Evolutionary conservation across 2,888 invertebrate species (phyloP), one percentile per base, ranked within the genome.

Genomic region (Ochropleura leucogaster): DNA sequence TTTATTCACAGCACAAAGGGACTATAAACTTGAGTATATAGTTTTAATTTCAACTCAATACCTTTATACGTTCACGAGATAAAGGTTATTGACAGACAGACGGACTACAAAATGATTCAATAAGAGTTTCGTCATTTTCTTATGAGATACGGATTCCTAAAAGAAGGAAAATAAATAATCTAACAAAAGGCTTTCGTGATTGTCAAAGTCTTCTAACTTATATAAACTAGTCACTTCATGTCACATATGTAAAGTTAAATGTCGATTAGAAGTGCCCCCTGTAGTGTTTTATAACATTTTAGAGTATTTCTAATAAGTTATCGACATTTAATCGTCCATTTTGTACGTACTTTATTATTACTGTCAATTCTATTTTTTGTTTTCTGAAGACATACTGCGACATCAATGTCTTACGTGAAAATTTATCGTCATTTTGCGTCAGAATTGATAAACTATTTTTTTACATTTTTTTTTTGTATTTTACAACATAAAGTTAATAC

Each of bases 201-300:
- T 46, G 10, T 30, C 40, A 53, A 59, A 10, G n/a, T 30, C 5
- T 5, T 16, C 10, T 6, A 30, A 30, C 3, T n/a, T 42, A 46
- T 40, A 30, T 5, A 46, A 51, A 55, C n/a, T 46, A 30, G 42
- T 9, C 20, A 46, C 51, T 74, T 47, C 20, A 74, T 20, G 30
- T 42, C 4, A 46, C 18, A 2, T 80, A 81, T 74, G 53, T 74
- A 40, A 74, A 60, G 12, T 42, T 16, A 9, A 64, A 16, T 6
- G 12, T 20, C 47, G 20, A 65, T 82, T 82, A 79, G 59, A n/a
- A 20, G 63, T 3, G 3, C 76, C 79, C 74, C 79, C 82, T 76
- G 79, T 1, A 49, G 79, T 40, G 76, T 77, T 76, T 68, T 82
- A 82, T 68, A 46, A 53, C 67, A 10, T 64, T 64, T 20, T 8